phyloP scores from a whole-genome alignment of 2,888 invertebrate genomes.

The Kuschelorhynchus macadamiae region DNA sequence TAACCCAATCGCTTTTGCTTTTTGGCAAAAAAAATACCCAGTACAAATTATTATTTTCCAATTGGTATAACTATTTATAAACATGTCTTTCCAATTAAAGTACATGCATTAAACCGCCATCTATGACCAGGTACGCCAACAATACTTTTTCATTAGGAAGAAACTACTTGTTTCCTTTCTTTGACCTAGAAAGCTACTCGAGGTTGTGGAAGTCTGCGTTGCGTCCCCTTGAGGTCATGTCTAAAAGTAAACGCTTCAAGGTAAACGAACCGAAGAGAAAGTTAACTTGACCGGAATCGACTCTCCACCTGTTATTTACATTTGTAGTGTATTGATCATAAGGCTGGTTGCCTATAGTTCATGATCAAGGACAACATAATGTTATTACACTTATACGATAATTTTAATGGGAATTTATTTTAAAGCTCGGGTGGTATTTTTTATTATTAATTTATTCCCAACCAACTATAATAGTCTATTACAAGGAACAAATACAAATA shows the following conservation, averaged over 20 bases:
- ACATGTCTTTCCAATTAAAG: no score
- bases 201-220: not conserved
- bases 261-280: conserved; percentile 14
- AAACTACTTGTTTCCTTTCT: conserved; percentile 13
- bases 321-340: not conserved
- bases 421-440: no score
- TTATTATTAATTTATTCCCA: no score
- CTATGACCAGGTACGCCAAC: no score
- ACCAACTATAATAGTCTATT: no score
- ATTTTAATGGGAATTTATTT: not conserved
- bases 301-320: conserved; percentile 19
- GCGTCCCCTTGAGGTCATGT: conserved; percentile 1
- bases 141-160: no score
- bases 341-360: conserved; percentile 23
- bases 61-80: no score
- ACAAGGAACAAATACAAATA: no score
- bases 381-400: not conserved
- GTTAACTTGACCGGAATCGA: not conserved
- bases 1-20: no score
- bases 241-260: conserved; percentile 12
- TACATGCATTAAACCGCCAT: no score
- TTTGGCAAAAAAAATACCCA: no score
- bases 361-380: conserved; percentile 17
- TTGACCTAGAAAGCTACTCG: conserved; percentile 21
- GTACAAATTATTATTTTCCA: no score